A percentile compares a stretch with the other conserved stretches of the same genome.
phyloP scores from a whole-genome alignment of 2,888 invertebrate genomes.

The Iphiclides podalirius region DNA sequence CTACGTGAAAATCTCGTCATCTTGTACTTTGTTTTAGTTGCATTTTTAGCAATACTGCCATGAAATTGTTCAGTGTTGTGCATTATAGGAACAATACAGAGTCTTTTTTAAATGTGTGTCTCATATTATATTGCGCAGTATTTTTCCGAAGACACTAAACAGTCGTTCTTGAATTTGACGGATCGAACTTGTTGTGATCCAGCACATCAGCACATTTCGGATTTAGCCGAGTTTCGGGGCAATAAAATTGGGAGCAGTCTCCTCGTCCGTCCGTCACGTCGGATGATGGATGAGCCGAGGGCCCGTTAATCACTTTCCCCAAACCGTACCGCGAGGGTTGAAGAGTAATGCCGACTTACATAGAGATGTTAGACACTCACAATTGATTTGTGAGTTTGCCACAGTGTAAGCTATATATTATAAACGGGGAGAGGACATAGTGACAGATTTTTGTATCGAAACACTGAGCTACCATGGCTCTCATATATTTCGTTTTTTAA shows the following conservation, averaged over 20 bases:
- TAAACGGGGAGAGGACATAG: too few relatives aligned
- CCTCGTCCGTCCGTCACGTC: constrained; percentile 14
- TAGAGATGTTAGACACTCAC: constrained; percentile 10
- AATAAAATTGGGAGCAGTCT: constrained; percentile 15
- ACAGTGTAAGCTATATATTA: background rate
- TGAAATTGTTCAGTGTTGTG: too few relatives aligned
- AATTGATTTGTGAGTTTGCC: constrained; percentile 4
- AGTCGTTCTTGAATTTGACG: background rate
- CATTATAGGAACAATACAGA: too few relatives aligned
- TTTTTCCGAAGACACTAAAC: too few relatives aligned
- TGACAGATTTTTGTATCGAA: too few relatives aligned
- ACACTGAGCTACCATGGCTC: too few relatives aligned
- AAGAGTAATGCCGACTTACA: constrained; percentile 5
- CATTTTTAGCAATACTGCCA: too few relatives aligned
- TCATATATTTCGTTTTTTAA: too few relatives aligned
- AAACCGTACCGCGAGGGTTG: constrained; percentile 4
- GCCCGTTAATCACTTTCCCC: constrained; percentile 28
- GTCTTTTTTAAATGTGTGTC: too few relatives aligned
- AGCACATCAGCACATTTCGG: background rate
- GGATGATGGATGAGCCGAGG: constrained; percentile 27
- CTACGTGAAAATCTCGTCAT: too few relatives aligned
- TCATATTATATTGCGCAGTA: too few relatives aligned
- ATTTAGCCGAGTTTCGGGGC: constrained; percentile 10
- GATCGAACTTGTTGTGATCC: background rate
- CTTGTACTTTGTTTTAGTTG: too few relatives aligned